Base-by-base conservation (phyloP, 2,797 vertebrate genomes). In the Limosa lapponica region DNA sequence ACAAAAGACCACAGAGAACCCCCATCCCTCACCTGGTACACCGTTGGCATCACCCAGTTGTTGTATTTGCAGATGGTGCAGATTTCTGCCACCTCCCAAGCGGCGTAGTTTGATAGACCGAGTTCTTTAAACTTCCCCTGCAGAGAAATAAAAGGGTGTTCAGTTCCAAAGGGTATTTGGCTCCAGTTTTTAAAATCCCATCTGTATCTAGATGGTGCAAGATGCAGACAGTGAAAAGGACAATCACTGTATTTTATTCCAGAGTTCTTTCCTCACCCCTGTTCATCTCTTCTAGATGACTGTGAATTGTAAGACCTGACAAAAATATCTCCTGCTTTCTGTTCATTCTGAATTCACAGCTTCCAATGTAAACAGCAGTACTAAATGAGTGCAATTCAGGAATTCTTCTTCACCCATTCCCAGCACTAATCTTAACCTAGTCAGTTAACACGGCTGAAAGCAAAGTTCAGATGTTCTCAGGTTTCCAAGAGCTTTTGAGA, bases 121-220 rank as follows among this genome's bases (percentile, higher is more conserved):
- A 99, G 97, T 96, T 99, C 99, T 93, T 99, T 98, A 95, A 99
- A 99, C 96, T 99, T 99, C 18, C 99, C 99, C 99, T 99, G 97
- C 22, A 65, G 90, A 74, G 30, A 8, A 84, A 81, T 17, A 46
- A 64, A 85, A 82, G 11, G 10, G 9, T 44, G 34, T 55, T 93
- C 27, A 77, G 16, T 22, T 55, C 15, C 46, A 64, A 82, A 82
- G 11, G 10, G 9, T 43, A 37, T 57, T 93, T 24, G 74, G 18
- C 19, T 28, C 55, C 32, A 57, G 41, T 2, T 16, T 64, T 59
- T 61, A 44, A 17, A 74, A 57, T 15, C 9, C 6, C 7, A 4
- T 44, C 54, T 83, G 20, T 34, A 54, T 15, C 8, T 18, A 59
- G 16, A 12, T 1, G 16, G n/a, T 27, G 15, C 28, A 41, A 41